Base-by-base conservation (phyloP, 2,888 invertebrate genomes). In the Drosophila merina region DNA sequence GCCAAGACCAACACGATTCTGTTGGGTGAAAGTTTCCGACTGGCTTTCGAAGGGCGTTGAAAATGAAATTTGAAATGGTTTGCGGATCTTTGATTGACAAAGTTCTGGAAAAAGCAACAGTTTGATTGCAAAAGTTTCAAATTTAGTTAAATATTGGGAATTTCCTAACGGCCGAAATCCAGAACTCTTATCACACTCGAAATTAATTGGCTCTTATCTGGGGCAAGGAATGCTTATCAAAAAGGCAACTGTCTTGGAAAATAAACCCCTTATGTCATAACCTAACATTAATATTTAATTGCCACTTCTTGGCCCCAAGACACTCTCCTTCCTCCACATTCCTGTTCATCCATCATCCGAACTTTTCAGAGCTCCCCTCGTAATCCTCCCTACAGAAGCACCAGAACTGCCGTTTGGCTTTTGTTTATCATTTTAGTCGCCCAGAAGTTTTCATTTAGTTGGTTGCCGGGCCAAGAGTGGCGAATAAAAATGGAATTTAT, bases 21-120 rank as follows among this genome's bases (percentile, higher is more conserved):
- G 26, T 14, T 40, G 14, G 58, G 79, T 69, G 76, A 85, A 81
- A 81, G 76, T 71, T 57, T 31, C 26, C 12, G 38, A 30, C 14
- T 26, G 3, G 9, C 1, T 28, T 58, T 60, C 47, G 25, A 47
- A 58, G 59, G 60, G 60, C 59, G 47, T 60, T n/a, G 58, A 58
- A 60, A 57, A 58, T 31, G 26, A 59, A 60, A 58, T 31, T 44
- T 20, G 10, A 14, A 30, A 52, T 28, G 30, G 0, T 3, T 6
- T 8, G 20, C 26, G 9, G 10, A 31, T 30, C 26, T 52, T 10
- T 8, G 9, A 20, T 49, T 47, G 36, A 4, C 10, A 9, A 45
- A 31, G 12, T 38, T 38, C n/a, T 28, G 28, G 28, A 28, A 6
- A 4, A 28, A 28, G 4, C 28, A 28, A 28, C n/a, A 36, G 12